Percentiles rank a stretch among this genome's conserved stretches.
phyloP scores from a whole-genome alignment of 2,113 vertebrate genomes.

The Mustelus asterias region DNA sequence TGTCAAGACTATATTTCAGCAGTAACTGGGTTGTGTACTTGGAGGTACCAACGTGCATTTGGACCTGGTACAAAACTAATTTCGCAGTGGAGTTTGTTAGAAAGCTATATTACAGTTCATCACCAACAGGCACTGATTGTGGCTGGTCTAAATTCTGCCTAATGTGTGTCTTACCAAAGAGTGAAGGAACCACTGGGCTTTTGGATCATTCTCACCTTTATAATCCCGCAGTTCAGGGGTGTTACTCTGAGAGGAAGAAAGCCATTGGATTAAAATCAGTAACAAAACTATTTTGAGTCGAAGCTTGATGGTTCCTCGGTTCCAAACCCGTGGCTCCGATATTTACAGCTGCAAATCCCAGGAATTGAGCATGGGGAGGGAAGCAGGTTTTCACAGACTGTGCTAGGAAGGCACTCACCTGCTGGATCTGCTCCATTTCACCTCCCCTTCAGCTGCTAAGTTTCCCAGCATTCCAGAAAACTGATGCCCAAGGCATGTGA shows the following conservation, averaged over 20 bases:
- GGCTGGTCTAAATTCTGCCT: not conserved
- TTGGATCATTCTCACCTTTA: not conserved
- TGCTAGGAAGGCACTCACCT: too few species aligned
- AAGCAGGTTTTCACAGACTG: too few species aligned
- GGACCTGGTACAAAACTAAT: not conserved
- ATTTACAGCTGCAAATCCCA: not conserved
- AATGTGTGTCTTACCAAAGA: not conserved
- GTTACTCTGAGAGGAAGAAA: not conserved
- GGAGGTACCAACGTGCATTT: not conserved
- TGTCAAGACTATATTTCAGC: not conserved
- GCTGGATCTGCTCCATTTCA: too few species aligned
- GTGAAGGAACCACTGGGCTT: not conserved
- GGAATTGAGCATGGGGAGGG: not conserved
- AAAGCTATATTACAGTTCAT: not conserved
- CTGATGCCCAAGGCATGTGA: too few species aligned
- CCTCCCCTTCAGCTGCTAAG: too few species aligned
- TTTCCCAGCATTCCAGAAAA: too few species aligned
- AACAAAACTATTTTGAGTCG: not conserved
- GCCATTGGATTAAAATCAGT: not conserved
- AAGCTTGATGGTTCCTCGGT: not conserved
- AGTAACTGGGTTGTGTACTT: not conserved
- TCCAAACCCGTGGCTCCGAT: not conserved
- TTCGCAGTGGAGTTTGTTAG: not conserved
- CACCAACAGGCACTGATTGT: not conserved
- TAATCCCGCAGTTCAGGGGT: not conserved